phyloP scores from a whole-genome alignment of 2,888 invertebrate species.

The Nomada lathburiana region DNA sequence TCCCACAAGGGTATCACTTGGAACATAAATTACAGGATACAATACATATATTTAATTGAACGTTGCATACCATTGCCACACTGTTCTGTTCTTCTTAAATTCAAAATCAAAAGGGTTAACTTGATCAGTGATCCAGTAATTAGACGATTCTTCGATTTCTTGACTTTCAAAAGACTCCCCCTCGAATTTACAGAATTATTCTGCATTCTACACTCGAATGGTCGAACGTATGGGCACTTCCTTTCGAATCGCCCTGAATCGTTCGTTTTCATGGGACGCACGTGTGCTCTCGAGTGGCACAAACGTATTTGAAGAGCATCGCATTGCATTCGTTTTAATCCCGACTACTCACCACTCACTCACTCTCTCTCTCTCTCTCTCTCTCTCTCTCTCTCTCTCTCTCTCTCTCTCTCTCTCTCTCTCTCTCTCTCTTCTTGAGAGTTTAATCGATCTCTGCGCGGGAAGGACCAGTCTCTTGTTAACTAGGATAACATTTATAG shows the following conservation, averaged over 20 bases:
- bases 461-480: conserved; percentile 56
- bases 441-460: conserved; percentile 45
- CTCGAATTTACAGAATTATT: background rate
- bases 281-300: conserved; percentile 26
- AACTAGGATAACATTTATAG: conserved; percentile 43
- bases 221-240: background rate
- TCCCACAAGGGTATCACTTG: too few species aligned
- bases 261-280: conserved; percentile 22
- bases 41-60: too few species aligned
- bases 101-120: background rate
- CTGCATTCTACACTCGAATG: conserved; percentile 23
- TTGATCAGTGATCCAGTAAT: background rate
- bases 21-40: too few species aligned
- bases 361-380: background rate
- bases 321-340: conserved; percentile 21
- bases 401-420: conserved; percentile 2
- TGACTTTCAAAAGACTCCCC: background rate
- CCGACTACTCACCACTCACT: conserved; percentile 19
- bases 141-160: background rate
- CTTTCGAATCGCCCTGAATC: background rate
- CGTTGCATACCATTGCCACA: too few species aligned
- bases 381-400: background rate
- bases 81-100: background rate
- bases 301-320: conserved; percentile 31
- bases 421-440: conserved; percentile 11